A percentile compares a stretch with the other conserved stretches of the same genome.
phyloP scores from a whole-genome alignment of 2,113 vertebrate species.

The Emydocephalus ijimae region DNA sequence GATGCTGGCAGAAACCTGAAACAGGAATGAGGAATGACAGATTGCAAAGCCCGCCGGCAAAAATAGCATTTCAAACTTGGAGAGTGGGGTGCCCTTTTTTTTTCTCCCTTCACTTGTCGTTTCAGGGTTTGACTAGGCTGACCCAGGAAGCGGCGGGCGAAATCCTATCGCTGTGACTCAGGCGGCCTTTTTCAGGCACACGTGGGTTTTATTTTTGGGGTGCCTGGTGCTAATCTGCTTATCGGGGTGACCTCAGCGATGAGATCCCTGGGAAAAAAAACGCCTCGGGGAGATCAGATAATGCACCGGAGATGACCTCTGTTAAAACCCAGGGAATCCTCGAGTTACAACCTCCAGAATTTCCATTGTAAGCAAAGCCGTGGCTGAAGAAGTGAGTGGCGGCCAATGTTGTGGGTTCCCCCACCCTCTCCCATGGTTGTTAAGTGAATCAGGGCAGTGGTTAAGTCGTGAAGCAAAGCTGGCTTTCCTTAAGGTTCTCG shows the following conservation, averaged over 20 bases:
- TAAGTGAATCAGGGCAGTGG: neutral
- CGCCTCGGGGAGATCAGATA: neutral
- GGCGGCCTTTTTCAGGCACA: neutral
- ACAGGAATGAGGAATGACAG: neutral
- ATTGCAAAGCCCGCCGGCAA: neutral
- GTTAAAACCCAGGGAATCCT: neutral
- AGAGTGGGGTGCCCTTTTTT: neutral
- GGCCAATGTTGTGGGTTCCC: neutral
- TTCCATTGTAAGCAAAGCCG: neutral
- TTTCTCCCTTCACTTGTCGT: too few species aligned
- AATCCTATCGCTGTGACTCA: neutral
- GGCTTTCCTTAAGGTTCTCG: too few species aligned
- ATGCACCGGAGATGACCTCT: neutral
- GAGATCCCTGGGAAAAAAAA: too few species aligned
- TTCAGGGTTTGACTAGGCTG: neutral
- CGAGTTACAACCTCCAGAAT: neutral
- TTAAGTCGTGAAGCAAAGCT: neutral
- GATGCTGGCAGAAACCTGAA: neutral
- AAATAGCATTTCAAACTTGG: neutral
- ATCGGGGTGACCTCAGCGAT: neutral
- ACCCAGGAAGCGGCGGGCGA: neutral
- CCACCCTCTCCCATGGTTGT: too few species aligned
- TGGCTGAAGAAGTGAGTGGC: neutral
- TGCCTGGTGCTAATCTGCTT: neutral
- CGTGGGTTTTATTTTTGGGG: neutral